phyloP scores from a whole-genome alignment of 2,113 vertebrate genomes.

The Peromyscus maniculatus region DNA sequence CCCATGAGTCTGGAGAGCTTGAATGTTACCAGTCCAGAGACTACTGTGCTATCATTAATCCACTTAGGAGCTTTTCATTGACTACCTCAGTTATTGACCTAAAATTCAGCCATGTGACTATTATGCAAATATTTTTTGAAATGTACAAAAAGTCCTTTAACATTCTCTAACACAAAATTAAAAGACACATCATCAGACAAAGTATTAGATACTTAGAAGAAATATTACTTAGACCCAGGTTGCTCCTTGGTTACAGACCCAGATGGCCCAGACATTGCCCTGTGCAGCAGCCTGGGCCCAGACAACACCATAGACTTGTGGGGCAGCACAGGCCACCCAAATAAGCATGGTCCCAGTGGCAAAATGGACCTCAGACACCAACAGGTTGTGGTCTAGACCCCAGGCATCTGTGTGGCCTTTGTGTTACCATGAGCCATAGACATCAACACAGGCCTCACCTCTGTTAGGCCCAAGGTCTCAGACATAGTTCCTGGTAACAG shows the following conservation, averaged over 20 bases:
- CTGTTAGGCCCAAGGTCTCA: neutral
- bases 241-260: too few species aligned
- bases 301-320: too few species aligned
- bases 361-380: neutral
- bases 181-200: too few species aligned
- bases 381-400: neutral
- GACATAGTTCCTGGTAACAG: neutral
- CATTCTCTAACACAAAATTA: too few species aligned
- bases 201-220: too few species aligned
- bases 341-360: too few species aligned
- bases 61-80: neutral
- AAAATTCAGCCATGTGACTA: neutral
- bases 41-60: neutral
- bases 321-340: too few species aligned
- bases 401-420: neutral
- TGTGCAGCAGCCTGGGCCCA: too few species aligned
- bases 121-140: neutral
- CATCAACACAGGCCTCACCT: neutral
- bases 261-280: too few species aligned
- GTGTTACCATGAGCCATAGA: neutral
- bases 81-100: too few species aligned
- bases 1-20: neutral
- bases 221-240: too few species aligned
- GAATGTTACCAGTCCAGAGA: neutral
- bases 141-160: neutral